Percentiles rank a stretch among this genome's conserved stretches.
Conservation (phyloP, 2,797 vertebrate genomes). For the Serranus cabrilla region DNA sequence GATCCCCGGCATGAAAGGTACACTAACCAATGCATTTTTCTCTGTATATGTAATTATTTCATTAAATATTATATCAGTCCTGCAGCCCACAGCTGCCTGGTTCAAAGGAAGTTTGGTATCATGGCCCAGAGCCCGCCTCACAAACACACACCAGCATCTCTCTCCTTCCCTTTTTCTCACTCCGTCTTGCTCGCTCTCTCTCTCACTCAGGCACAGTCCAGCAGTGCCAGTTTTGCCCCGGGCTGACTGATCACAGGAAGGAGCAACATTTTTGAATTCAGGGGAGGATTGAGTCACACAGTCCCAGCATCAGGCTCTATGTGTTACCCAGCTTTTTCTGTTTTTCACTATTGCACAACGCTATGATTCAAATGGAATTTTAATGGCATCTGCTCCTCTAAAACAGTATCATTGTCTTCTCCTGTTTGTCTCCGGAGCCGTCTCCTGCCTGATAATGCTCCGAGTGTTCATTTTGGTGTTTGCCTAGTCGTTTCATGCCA, state of each 20-base stretch:
- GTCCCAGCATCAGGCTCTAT: conserved; percentile 71
- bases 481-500: conserved; percentile 35
- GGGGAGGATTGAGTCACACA: conserved; percentile 80
- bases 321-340: conserved; percentile 66
- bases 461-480: conserved; percentile 60
- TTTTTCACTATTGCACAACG: conserved; percentile 59
- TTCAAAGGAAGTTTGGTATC: conserved; percentile 86
- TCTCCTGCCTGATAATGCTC: conserved; percentile 63
- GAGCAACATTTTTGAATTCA: conserved; percentile 85
- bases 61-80: conserved; percentile 86
- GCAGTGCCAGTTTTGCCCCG: conserved; percentile 83
- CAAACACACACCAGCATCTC: conserved; percentile 59
- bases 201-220: conserved; percentile 71
- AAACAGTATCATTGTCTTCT: conserved; percentile 63
- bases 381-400: conserved; percentile 69
- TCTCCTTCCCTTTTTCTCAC: conserved; percentile 46
- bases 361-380: conserved; percentile 81
- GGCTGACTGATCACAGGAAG: conserved; percentile 87
- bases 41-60: conserved; percentile 84
- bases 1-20: conserved; percentile 70
- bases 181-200: conserved; percentile 34
- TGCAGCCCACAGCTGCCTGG: conserved; percentile 80
- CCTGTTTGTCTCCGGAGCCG: conserved; percentile 62
- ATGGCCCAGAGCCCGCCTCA: conserved; percentile 74
- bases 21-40: conserved; percentile 68